Conservation (phyloP, 2,797 vertebrate genomes). For the Catharus ustulatus region DNA sequence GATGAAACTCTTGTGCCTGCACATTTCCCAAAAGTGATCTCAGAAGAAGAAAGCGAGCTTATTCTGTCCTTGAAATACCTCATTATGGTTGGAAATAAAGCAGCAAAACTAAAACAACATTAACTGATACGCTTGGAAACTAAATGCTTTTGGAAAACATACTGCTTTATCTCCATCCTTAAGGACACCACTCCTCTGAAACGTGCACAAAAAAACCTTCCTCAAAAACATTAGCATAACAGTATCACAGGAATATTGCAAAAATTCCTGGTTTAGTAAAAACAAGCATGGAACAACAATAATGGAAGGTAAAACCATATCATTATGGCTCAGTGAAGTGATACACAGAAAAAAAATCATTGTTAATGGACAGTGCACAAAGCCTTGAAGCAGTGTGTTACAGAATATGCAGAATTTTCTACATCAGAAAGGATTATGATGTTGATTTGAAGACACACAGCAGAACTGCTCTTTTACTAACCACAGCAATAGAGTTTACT, state of each 20-base stretch:
- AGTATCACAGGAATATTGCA: neutral
- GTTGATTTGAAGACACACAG: neutral
- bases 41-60: neutral
- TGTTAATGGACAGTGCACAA: neutral
- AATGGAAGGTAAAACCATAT: neutral
- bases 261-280: neutral
- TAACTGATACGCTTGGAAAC: neutral
- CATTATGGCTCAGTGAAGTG: neutral
- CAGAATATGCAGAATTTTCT: neutral
- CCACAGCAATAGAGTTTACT: neutral
- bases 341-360: fast-evolving
- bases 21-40: neutral
- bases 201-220: neutral
- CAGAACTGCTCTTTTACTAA: neutral
- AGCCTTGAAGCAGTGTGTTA: fast-evolving
- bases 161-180: neutral
- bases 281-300: neutral
- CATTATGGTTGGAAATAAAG: neutral
- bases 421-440: neutral
- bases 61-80: neutral
- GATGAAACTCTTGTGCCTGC: neutral
- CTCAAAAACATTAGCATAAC: neutral
- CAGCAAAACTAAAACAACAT: neutral
- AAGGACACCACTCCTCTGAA: neutral
- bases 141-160: neutral